Conservation (phyloP, 2,888 invertebrate species). For the Lottia scabra region DNA sequence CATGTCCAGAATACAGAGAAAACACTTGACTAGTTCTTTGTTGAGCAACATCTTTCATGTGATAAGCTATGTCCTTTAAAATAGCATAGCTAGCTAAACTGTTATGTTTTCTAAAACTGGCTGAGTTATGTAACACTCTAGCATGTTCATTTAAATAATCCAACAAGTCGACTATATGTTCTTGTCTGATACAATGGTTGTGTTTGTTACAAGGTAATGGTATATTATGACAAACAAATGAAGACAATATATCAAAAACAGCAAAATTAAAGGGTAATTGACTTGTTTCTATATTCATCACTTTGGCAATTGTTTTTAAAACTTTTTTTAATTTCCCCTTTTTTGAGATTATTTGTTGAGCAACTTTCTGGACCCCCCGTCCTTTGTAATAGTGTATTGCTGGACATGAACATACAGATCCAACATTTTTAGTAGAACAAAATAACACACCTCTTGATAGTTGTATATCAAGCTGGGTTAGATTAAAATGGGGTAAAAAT, state of each 20-base stretch:
- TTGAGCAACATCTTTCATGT: constrained; percentile 39
- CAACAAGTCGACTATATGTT: constrained; percentile 45
- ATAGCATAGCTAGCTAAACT: constrained; percentile 85
- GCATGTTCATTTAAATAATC: constrained; percentile 42
- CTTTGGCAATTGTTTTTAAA: constrained; percentile 10
- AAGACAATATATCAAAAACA: constrained; percentile 83
- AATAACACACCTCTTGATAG: constrained; percentile 38
- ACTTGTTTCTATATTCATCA: constrained; percentile 73
- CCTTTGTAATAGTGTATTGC: constrained; percentile 75
- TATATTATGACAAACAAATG: constrained; percentile 87
- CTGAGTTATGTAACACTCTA: constrained; percentile 20
- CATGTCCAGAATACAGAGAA: constrained; percentile 90
- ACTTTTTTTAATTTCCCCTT: neutral
- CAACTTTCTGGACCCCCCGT: constrained; percentile 9
- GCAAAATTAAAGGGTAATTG: constrained; percentile 74
- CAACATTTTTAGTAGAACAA: constrained; percentile 81
- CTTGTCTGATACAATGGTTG: constrained; percentile 47
- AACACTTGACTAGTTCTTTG: constrained; percentile 67
- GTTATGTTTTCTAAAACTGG: constrained; percentile 73
- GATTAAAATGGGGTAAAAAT: constrained; percentile 78
- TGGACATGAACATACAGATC: constrained; percentile 81
- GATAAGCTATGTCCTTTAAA: constrained; percentile 79
- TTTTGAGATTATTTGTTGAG: neutral
- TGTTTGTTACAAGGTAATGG: constrained; percentile 80
- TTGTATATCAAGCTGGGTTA: constrained; percentile 76